Base-by-base conservation (phyloP, 2,797 vertebrate species). In the Alauda arvensis region DNA sequence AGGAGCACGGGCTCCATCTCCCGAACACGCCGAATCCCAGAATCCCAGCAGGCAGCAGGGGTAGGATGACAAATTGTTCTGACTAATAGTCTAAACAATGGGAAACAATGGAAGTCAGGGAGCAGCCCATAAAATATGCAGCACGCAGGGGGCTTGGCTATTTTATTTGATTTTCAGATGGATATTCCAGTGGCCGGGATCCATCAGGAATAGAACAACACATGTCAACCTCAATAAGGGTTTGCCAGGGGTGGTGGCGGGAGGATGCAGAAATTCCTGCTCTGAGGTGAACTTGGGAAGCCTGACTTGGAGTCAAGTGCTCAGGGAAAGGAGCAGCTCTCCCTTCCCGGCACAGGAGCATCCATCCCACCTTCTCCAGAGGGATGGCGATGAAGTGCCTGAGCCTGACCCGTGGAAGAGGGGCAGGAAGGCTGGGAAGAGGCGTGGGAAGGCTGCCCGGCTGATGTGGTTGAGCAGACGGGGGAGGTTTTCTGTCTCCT, bases 31-130 rank as follows among this genome's bases (percentile, higher is more conserved):
- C 0, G 37, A 52, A 59, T 83, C 61, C 69, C 68, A 5, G 33
- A 24, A 88, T 88, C 91, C 93, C 85, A n/a, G 66, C 5, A 77
- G 90, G 93, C 89, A 88, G 79, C 89, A 62, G 87, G 93, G 91
- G 76, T 83, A 91, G 94, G 91, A 92, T 95, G 94, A 94, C 92
- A 95, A 93, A 95, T 95, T 84, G 83, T 90, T 95, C 93, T 89
- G 85, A 94, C 91, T 79, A 95, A 93, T 62, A 95, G 95, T 90
- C 91, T 94, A 91, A 96, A 95, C 95, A 93, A 87, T 69, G 79
- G 46, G 93, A 91, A 94, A 94, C 94, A 94, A 95, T 94, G 92
- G 93, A 90, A 95, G 88, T 85, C 82, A 76, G 92, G 88, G 90
- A 88, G 89, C 85, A 91, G 88, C 65, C 7, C 31, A 56, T 59